These are phyloP conservation scores for Gonioctena quinquepunctata DNA, from an alignment of 1,140 invertebrate genomes.

Conservation along the genomic window DNA sequence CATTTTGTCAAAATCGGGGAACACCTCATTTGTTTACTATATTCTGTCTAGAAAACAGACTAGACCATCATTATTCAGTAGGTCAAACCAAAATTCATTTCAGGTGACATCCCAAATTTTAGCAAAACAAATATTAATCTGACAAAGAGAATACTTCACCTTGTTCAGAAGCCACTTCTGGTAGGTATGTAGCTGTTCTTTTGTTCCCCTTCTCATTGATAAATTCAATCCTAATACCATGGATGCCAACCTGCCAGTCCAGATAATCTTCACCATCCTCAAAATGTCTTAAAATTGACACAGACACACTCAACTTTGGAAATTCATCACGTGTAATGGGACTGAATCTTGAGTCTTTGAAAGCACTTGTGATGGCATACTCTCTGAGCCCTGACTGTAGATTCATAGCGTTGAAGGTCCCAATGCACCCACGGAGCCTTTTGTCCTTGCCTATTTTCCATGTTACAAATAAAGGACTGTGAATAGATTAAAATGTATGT, in stretches of 20 bases:
- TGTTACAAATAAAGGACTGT: conserved; percentile 96
- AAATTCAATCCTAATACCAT: conserved; percentile 98
- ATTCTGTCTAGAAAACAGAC: too few species aligned
- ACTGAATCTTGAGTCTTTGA: conserved; percentile 95
- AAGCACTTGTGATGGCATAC: conserved; percentile 96
- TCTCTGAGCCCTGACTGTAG: conserved; percentile 91
- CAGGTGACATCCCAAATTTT: not conserved
- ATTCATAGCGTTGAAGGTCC: conserved; percentile 93
- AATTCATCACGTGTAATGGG: conserved; percentile 95
- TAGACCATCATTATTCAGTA: too few species aligned
- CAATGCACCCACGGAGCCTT: conserved; percentile 90
- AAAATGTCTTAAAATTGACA: conserved; percentile 93
- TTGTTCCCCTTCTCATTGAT: conserved; percentile 92
- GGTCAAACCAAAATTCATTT: too few species aligned
- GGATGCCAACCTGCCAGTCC: conserved; percentile 96
- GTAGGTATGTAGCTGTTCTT: conserved; percentile 96
- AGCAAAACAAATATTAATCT: not conserved
- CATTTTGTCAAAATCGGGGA: too few species aligned
- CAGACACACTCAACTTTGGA: conserved; percentile 88
- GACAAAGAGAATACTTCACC: conserved; percentile 66
- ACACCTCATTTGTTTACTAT: too few species aligned
- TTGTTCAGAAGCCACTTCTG: conserved; percentile 96
- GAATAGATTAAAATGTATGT: conserved; percentile 56
- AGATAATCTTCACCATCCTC: conserved; percentile 93
- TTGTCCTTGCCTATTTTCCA: conserved; percentile 96